Evolutionary conservation across 1,140 invertebrate species (phyloP).

Genomic region (Catajapyx aquilonaris): DNA sequence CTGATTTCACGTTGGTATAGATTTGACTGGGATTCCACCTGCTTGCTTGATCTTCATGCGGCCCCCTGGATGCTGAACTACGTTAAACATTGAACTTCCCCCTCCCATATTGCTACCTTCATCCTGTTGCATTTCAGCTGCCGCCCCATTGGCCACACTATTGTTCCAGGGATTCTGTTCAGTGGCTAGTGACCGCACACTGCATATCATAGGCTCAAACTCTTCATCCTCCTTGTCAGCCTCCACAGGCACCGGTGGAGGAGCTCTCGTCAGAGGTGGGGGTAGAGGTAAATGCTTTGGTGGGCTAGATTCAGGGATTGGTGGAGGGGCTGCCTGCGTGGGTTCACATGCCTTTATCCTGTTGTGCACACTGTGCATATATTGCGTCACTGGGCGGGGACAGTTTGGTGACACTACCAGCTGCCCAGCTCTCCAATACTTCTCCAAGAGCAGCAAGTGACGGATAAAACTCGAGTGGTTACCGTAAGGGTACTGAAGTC

Average conservation of each 20-base stretch:
- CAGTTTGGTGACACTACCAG: conserved; percentile 45
- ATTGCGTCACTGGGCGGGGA: conserved; percentile 45
- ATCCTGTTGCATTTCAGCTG: no score
- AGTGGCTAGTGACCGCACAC: conserved; percentile 17
- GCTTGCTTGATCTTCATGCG: no score
- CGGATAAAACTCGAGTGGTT: conserved; percentile 62
- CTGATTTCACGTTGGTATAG: no score
- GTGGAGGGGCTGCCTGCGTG: conserved; percentile 30
- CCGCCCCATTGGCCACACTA: no score
- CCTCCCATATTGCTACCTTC: no score
- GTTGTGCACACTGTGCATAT: conserved; percentile 56
- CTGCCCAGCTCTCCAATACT: conserved; percentile 48
- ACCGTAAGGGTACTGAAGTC: conserved; percentile 58
- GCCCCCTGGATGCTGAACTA: no score
- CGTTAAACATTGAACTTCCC: no score
- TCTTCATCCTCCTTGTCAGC: not conserved
- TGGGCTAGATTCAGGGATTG: not conserved
- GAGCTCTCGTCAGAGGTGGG: not conserved
- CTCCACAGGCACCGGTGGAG: conserved; percentile 1
- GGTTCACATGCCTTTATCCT: conserved; percentile 44
- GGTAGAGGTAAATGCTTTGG: not conserved
- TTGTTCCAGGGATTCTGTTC: conserved; percentile 1
- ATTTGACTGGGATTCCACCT: no score
- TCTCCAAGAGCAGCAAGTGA: conserved; percentile 56
- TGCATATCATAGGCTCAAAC: conserved; percentile 25